Evolutionary conservation across 2,888 invertebrate genomes (phyloP).

Genomic region (Dicyrtomina minuta): DNA sequence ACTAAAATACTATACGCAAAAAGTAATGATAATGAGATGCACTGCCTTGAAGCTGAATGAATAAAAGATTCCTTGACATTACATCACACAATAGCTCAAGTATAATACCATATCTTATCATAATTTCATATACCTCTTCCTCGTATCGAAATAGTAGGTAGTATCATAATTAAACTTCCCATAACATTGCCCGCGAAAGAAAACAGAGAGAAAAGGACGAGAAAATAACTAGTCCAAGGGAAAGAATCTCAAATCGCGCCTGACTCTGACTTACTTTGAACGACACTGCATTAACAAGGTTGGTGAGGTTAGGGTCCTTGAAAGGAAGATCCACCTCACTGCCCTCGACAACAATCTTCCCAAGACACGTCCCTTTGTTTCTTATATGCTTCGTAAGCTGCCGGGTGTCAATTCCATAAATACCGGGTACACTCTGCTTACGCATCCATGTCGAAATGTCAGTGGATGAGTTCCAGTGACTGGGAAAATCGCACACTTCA

Average conservation of each 20-base stretch:
- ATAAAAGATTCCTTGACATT: neutral
- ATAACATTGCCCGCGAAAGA: neutral
- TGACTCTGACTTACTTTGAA: constrained; percentile 64
- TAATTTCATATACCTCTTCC: too few relatives aligned
- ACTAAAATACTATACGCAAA: neutral
- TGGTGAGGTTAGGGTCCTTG: constrained; percentile 79
- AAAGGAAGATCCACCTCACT: constrained; percentile 57
- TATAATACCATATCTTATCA: neutral
- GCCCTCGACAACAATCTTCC: constrained; percentile 61
- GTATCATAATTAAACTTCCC: neutral
- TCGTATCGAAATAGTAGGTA: neutral
- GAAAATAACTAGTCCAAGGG: constrained; percentile 39
- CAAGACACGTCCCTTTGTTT: constrained; percentile 81
- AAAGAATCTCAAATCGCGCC: neutral
- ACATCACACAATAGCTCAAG: neutral
- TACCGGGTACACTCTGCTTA: constrained; percentile 76
- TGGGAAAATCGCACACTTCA: constrained; percentile 79
- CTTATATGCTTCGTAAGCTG: constrained; percentile 88
- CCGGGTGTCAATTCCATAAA: constrained; percentile 90
- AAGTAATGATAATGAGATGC: neutral
- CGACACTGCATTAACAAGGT: constrained; percentile 91
- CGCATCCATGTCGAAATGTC: constrained; percentile 85
- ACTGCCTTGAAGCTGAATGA: too few relatives aligned
- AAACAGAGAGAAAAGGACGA: too few relatives aligned
- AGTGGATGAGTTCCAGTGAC: constrained; percentile 82